Base-by-base conservation (phyloP, 2,113 vertebrate genomes). In the Madoqua kirkii region DNA sequence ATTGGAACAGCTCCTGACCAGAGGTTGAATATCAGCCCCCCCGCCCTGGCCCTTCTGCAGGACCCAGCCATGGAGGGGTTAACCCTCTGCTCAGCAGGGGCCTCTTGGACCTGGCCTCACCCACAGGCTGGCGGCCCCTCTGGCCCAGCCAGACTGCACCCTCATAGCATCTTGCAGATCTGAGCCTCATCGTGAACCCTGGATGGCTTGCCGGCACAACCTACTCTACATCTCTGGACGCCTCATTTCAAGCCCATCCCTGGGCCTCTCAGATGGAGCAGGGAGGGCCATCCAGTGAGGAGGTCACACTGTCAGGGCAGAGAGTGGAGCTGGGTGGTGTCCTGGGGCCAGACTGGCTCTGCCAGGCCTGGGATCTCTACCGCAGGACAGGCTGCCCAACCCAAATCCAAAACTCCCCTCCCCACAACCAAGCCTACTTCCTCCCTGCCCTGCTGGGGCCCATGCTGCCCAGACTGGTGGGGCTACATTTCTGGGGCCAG, bases 401-500 rank as follows among this genome's bases (percentile, higher is more conserved):
- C 93, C 89, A 45, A 78, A 25, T 55, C 97, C 81, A 60, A 76
- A 91, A 86, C 57, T 67, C 52, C 52, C 8, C 0, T 60, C 50
- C 84, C 90, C 45, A 33, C 3, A 0, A 91, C 92, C 67, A 62
- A 43, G 76, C 40, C 64, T 33, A 62, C 85, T 85, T 91, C 91
- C 93, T 89, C 55, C 55, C 87, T 23, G 11, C 25, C 50, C 71
- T 76, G 76, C 76, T 45, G 27, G 74, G 54, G 52, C 86, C 95
- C 89, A 9, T 0, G 2, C 82, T 71, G 91, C 93, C 71, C 85
- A 23, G 93, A 97, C 97, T 12, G 11, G 98, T 95, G 79, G 25
- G 87, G 97, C 92, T 71, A 27, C 97, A 98, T 98, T 96, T 97
- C 71, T 98, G 91, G 87, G 64, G 40, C 55, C 13, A 59, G 54